Base-by-base conservation (phyloP, 2,797 vertebrate genomes). In the Silurus lanzhouensis region DNA sequence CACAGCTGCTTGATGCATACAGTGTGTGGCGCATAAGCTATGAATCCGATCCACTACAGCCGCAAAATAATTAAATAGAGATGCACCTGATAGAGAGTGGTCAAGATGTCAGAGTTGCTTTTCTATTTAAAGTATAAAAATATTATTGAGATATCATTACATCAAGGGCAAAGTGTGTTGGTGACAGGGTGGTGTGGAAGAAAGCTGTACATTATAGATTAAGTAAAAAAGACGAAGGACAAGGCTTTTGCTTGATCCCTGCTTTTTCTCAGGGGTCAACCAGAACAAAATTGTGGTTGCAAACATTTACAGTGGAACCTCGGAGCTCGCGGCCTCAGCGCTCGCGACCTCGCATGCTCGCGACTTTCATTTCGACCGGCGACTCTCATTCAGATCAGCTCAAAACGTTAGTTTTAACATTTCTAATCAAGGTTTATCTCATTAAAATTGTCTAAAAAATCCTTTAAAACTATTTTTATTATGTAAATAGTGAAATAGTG, bases 21-120 rank as follows among this genome's bases (percentile, higher is more conserved):
- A 76, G 25, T 64, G 27, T 83, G 78, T 72, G 75, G 52, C 19
- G 31, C 57, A 82, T 46, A 63, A 83, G 83, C 79, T 60, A 70
- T 22, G 46, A 81, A 81, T 86, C 82, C 76, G 58, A 85, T 84
- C 81, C 79, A 84, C 85, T 88, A 81, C 74, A 80, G 77, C 84
- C 77, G n/a, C 25, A 15, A 84, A 85, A 83, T 57, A 81, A 86
- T 86, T 87, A 80, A 68, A 88, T 86, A 87, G 52, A 75, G 83
- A 75, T 71, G 71, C 52, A 85, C 78, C 84, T 86, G 78, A 78
- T 89, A 55, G 60, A n/a, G 52, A 64, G n/a, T 13, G 55, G 38
- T 57, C 38, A 64, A 77, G 55, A 57, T 25, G 17, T 67, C 44
- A 52, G n/a, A 15, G 55, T 70, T 38, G 38, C 19, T 64, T 71